phyloP scores from a whole-genome alignment of 2,113 vertebrate species.

The Catharus bicknelli region DNA sequence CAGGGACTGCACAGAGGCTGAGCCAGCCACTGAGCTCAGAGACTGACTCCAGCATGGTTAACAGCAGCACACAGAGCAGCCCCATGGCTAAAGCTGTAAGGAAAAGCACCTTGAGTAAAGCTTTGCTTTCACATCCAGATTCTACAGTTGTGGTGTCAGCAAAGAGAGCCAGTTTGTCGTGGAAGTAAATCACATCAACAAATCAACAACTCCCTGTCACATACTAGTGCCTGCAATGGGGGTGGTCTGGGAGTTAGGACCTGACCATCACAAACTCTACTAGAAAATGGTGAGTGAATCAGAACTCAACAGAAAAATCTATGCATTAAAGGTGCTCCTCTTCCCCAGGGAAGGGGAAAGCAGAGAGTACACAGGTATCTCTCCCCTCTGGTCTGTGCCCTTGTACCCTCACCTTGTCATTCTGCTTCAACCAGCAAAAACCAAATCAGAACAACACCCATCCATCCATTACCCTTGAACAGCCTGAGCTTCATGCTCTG shows the following conservation, averaged over 20 bases:
- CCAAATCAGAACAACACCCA: background rate
- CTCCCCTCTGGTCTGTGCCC: background rate
- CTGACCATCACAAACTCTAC: background rate
- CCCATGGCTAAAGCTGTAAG: rapidly evolving
- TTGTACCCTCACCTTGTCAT: background rate
- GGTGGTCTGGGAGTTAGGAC: background rate
- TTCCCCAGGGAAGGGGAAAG: background rate
- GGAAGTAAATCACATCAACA: background rate
- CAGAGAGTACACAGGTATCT: background rate
- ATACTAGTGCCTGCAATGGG: background rate
- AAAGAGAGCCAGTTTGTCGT: background rate
- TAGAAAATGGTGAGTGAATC: background rate
- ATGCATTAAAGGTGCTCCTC: background rate
- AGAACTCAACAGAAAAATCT: background rate
- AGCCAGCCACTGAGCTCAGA: background rate
- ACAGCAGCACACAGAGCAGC: background rate
- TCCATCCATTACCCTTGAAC: background rate
- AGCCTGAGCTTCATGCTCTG: background rate
- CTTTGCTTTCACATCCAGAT: background rate
- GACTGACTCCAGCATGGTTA: background rate
- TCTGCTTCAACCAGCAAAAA: background rate
- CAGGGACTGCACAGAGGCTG: background rate
- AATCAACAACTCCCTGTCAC: background rate
- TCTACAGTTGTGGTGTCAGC: background rate
- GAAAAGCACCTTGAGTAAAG: background rate